phyloP scores from a whole-genome alignment of 2,888 invertebrate genomes.

The Dryomyza anilis region DNA sequence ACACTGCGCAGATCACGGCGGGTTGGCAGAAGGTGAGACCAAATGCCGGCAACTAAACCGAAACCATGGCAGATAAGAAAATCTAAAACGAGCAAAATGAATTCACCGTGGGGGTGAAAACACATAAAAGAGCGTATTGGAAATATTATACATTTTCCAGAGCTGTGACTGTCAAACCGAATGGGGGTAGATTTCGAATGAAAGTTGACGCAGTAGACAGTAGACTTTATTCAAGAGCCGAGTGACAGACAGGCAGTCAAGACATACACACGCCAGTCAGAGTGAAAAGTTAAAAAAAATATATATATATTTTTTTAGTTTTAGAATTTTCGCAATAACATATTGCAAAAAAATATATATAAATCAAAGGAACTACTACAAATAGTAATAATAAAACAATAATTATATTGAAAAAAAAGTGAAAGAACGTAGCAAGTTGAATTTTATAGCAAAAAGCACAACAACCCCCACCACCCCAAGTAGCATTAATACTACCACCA shows the following conservation, averaged over 20 bases:
- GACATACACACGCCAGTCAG: not conserved
- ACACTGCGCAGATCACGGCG: too few relatives aligned
- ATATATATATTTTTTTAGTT: too few relatives aligned
- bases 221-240: not conserved
- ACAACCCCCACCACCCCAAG: not conserved
- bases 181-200: constrained; percentile 6
- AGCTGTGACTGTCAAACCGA: not conserved
- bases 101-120: constrained; percentile 3
- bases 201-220: not conserved
- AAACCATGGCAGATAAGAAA: too few relatives aligned
- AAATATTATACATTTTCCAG: constrained; percentile 6
- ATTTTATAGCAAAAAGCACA: not conserved
- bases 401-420: too few relatives aligned
- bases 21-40: too few relatives aligned
- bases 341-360: too few relatives aligned
- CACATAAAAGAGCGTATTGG: constrained; percentile 3
- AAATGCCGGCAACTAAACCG: too few relatives aligned
- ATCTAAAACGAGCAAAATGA: too few relatives aligned
- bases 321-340: too few relatives aligned
- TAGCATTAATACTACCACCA: not conserved
- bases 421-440: too few relatives aligned
- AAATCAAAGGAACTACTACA: too few relatives aligned
- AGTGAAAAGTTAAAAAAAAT: not conserved
- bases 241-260: constrained; percentile 2
- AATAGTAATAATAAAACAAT: too few relatives aligned